phyloP scores from a whole-genome alignment of 1,140 invertebrate genomes.

The Trichonephila clavata region DNA sequence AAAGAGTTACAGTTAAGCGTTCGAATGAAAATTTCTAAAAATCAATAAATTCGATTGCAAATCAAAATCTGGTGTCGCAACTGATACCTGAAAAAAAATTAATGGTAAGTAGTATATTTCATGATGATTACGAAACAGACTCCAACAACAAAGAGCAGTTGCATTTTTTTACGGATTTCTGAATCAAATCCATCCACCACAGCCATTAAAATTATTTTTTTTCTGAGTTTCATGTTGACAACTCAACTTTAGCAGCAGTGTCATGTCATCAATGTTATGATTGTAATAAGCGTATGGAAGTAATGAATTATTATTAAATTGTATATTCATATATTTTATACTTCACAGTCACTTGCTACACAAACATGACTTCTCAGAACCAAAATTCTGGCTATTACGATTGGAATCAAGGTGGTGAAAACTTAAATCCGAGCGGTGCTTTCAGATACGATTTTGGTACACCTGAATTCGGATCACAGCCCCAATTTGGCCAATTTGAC shows the following conservation, averaged over 20 bases:
- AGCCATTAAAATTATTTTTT: no score
- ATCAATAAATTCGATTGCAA: no score
- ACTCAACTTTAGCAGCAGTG: not conserved
- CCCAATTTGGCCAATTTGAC: constrained; percentile 75
- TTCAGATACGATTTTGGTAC: constrained; percentile 75
- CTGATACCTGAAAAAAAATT: no score
- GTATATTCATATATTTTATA: not conserved
- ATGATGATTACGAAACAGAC: no score
- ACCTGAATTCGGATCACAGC: constrained; percentile 74
- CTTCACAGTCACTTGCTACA: not conserved
- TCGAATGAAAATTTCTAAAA: no score
- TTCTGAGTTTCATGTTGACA: no score
- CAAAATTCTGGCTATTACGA: constrained; percentile 55
- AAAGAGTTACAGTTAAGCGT: no score
- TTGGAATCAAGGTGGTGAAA: not conserved
- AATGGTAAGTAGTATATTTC: no score
- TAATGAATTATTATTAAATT: not conserved
- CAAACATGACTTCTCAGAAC: constrained; percentile 33
- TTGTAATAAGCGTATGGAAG: not conserved
- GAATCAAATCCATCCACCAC: no score
- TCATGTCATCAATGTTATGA: constrained; percentile 8
- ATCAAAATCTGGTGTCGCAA: no score
- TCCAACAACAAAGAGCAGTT: no score
- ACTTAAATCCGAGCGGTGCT: not conserved
- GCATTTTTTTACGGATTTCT: no score